These are phyloP conservation scores for Verasper variegatus DNA, from an alignment of 2,113 vertebrate species.

Conservation along the genomic window DNA sequence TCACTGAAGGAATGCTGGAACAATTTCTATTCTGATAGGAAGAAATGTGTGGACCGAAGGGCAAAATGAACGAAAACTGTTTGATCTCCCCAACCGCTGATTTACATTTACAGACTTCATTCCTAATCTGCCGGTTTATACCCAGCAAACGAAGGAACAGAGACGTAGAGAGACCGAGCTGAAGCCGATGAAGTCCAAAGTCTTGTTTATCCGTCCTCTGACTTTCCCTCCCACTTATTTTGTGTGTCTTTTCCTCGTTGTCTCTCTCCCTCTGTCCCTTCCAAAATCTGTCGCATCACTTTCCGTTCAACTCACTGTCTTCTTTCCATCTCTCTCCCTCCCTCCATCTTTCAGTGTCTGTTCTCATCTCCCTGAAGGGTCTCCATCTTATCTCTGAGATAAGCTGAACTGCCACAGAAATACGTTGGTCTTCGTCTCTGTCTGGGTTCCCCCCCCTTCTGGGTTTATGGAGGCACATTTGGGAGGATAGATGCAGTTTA, in stretches of 20 bases:
- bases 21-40: slow-evolving; percentile 72
- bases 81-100: slow-evolving; percentile 78
- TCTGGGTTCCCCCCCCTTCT: slow-evolving; percentile 41
- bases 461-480: slow-evolving; percentile 59
- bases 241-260: slow-evolving; percentile 13
- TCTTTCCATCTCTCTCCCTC: slow-evolving; percentile 36
- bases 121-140: slow-evolving; percentile 78
- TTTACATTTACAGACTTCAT: slow-evolving; percentile 75
- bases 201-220: slow-evolving; percentile 1
- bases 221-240: slow-evolving; percentile 24
- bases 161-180: slow-evolving; percentile 30
- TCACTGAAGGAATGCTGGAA: slow-evolving; percentile 65
- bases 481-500: slow-evolving; percentile 69
- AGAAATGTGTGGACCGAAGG: slow-evolving; percentile 68
- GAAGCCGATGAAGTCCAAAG: slow-evolving; percentile 23
- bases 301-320: slow-evolving; percentile 30
- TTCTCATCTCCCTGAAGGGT: slow-evolving; percentile 71
- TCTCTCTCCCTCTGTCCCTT: slow-evolving; percentile 15
- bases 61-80: slow-evolving; percentile 71
- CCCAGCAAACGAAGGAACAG: slow-evolving; percentile 59
- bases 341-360: slow-evolving; percentile 46
- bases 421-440: slow-evolving; percentile 60
- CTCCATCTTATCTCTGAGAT: slow-evolving; percentile 66
- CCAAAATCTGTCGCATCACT: slow-evolving; percentile 43
- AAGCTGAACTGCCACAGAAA: slow-evolving; percentile 61